Base-by-base conservation (phyloP, 2,113 vertebrate species). In the Corythaeola cristata region DNA sequence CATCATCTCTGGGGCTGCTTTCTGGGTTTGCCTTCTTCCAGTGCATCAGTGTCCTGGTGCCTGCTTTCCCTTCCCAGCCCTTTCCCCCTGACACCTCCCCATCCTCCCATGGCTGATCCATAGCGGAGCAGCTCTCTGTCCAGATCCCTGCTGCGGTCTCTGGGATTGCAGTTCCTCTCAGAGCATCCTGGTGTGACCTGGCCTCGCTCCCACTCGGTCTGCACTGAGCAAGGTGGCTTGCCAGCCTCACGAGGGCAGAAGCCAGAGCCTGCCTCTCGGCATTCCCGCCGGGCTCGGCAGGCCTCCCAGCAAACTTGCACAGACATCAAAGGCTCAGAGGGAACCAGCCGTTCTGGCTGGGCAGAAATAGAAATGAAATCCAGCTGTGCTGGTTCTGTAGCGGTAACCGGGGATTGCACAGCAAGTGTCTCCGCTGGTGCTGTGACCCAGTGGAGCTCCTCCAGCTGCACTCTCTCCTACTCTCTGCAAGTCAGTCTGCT, bases 291-390 rank as follows among this genome's bases (percentile, higher is more conserved):
- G 63, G 37, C 22, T 73, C 75, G 74, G 75, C n/a, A 44, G 74
- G 64, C 60, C 37, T 89, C 52, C 16, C 23, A n/a, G 47, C 0
- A 0, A 88, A 41, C 37, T 56, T 76, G 52, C 35, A 17, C 35
- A 72, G 71, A 68, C 52, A 72, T 87, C 44, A 75, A 67, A 53
- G 32, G 27, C 53, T 85, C 9, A 6, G 85, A 56, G 30, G n/a
- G 79, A 93, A 64, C 67, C 87, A 69, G 85, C 77, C 33, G 2
- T 92, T 89, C 87, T 94, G 69, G 53, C 49, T 89, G 78, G 21
- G 41, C 64, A 78, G 56, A 94, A 85, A 52, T 35, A 75, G 80
- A 79, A 80, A 59, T 52, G 39, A 85, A 93, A 93, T 90, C 80
- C 68, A 87, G 68, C 85, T 81, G 75, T 8, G 21, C 88, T 86